Evolutionary conservation across 2,888 invertebrate genomes (phyloP).

Genomic region (Salticus scenicus): DNA sequence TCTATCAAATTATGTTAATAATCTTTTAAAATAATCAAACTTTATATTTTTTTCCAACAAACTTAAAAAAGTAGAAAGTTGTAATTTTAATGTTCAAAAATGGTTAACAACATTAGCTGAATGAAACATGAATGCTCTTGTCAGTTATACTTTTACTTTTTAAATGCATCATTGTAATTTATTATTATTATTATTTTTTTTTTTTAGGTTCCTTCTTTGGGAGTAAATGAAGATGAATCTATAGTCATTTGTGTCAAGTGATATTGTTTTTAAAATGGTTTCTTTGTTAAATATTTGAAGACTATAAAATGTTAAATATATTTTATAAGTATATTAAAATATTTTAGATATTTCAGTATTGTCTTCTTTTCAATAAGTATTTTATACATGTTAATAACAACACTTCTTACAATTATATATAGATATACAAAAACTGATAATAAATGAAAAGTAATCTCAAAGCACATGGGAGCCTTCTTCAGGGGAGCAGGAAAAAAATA

Average conservation of each 20-base stretch:
- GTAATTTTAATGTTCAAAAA: background rate
- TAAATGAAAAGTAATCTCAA: no score
- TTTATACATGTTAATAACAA: no score
- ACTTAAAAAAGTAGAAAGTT: background rate
- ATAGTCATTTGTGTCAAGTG: background rate
- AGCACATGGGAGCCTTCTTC: no score
- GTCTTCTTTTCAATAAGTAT: no score
- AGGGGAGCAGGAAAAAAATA: no score
- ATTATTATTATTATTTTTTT: background rate
- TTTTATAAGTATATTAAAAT: background rate
- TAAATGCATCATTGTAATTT: background rate
- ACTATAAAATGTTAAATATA: background rate
- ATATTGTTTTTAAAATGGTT: slow-evolving; percentile 2
- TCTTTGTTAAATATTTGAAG: background rate
- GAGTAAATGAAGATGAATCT: slow-evolving; percentile 10
- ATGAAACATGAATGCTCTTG: background rate
- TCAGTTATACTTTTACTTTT: background rate
- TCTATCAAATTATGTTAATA: no score
- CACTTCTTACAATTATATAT: no score
- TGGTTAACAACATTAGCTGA: background rate
- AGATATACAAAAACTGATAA: no score
- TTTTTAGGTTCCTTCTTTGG: slow-evolving; percentile 40
- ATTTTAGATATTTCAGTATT: background rate
- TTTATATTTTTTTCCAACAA: no score
- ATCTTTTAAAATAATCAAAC: no score